Evolutionary conservation across 1,140 invertebrate genomes (phyloP).

Genomic region (Panagrolaimus sp.): DNA sequence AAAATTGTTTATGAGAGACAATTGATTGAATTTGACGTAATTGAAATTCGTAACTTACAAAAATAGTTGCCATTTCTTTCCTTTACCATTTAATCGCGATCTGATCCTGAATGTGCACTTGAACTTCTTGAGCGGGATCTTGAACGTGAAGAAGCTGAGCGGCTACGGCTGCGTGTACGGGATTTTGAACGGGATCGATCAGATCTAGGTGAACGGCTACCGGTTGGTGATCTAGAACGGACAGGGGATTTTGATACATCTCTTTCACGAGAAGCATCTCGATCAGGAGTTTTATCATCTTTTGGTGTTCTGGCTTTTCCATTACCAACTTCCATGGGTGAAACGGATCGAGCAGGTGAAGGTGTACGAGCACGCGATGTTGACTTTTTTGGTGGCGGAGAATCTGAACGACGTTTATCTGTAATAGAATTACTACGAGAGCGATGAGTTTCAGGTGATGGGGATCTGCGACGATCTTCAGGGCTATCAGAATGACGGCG

Average conservation of each 20-base stretch:
- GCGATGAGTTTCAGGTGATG: not conserved
- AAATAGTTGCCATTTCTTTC: not conserved
- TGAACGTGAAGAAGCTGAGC: constrained; percentile 15
- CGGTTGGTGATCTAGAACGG: not conserved
- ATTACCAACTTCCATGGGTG: not conserved
- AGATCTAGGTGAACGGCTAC: not conserved
- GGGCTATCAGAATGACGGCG: not conserved
- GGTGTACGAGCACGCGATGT: not conserved
- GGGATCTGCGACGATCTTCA: not conserved
- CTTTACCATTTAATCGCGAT: not conserved
- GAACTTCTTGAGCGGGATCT: not conserved
- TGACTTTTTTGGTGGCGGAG: not conserved
- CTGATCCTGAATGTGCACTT: not conserved
- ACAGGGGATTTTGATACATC: not conserved
- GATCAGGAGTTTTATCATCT: too few species aligned
- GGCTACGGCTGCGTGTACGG: constrained; percentile 16
- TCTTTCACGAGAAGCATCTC: too few species aligned
- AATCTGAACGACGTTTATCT: not conserved
- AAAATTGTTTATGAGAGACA: not conserved
- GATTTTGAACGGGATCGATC: constrained; percentile 13
- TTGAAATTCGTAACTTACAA: not conserved
- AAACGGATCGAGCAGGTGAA: not conserved
- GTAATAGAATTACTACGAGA: constrained; percentile 7
- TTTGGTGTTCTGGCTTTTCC: not conserved
- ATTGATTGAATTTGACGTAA: too few species aligned